Percentiles rank a stretch among this genome's conserved stretches.
These are phyloP conservation scores for Melangyna quadrimaculata DNA, from an alignment of 2,888 invertebrate genomes.

Conservation along the genomic window DNA sequence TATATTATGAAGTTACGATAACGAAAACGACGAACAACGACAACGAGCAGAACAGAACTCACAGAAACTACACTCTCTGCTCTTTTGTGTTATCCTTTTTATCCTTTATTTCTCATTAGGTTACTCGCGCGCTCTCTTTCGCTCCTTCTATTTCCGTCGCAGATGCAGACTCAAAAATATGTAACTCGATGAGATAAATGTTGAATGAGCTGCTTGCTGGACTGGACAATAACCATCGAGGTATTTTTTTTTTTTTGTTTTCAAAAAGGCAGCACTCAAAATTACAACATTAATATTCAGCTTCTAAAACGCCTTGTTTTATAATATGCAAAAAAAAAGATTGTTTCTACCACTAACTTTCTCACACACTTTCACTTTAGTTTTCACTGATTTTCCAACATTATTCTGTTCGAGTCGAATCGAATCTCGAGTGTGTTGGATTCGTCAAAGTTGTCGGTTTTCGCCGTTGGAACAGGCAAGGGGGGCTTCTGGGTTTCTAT, in stretches of 20 bases:
- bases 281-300: constrained; percentile 30
- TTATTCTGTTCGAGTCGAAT: constrained; percentile 10
- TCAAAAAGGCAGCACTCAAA: constrained; percentile 26
- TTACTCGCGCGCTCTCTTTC: constrained; percentile 51
- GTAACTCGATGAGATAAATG: constrained; percentile 46
- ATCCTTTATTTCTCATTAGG: constrained; percentile 68
- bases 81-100: constrained; percentile 64
- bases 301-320: constrained; percentile 17
- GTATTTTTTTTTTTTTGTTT: constrained; percentile 1
- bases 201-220: constrained; percentile 43
- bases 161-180: constrained; percentile 48
- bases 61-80: constrained; percentile 65
- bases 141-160: constrained; percentile 39
- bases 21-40: constrained; percentile 39
- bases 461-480: constrained; percentile 13
- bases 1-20: constrained; percentile 19
- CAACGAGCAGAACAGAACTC: constrained; percentile 42
- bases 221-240: constrained; percentile 35
- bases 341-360: constrained; percentile 36
- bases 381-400: constrained; percentile 55
- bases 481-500: constrained; percentile 31
- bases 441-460: constrained; percentile 34
- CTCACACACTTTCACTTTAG: constrained; percentile 69
- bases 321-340: not conserved
- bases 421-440: constrained; percentile 29